Percentiles rank a stretch among this genome's conserved stretches.
phyloP scores from a whole-genome alignment of 2,888 invertebrate species.

The Agrotis clavis region DNA sequence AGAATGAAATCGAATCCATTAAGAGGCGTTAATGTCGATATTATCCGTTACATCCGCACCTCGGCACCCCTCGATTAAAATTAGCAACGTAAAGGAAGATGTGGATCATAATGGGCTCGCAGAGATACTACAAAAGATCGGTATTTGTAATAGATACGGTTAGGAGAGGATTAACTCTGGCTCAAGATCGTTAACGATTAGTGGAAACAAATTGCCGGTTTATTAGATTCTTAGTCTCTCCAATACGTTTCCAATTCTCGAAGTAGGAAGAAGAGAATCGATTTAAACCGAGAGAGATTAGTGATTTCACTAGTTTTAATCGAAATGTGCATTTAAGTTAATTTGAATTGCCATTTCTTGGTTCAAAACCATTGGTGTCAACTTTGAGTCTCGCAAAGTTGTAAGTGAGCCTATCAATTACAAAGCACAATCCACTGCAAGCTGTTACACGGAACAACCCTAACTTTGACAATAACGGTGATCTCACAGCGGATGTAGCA shows the following conservation, averaged over 20 bases:
- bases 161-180: conserved; percentile 60
- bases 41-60: conserved; percentile 84
- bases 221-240: conserved; percentile 34
- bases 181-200: conserved; percentile 41
- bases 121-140: conserved; percentile 68
- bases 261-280: conserved; percentile 5
- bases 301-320: neutral
- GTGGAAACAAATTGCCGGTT: conserved; percentile 41
- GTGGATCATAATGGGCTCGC: conserved; percentile 77
- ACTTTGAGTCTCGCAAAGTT: conserved; percentile 18
- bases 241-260: conserved; percentile 6
- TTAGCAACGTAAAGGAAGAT: conserved; percentile 82
- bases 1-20: conserved; percentile 75
- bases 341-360: neutral
- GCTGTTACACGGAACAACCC: conserved; percentile 58
- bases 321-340: neutral
- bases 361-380: neutral
- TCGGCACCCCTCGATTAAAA: conserved; percentile 79
- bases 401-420: conserved; percentile 45
- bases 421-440: conserved; percentile 46
- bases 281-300: conserved; percentile 10
- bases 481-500: conserved; percentile 79
- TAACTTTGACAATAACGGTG: conserved; percentile 67
- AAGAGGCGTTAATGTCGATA: conserved; percentile 79
- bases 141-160: conserved; percentile 66